phyloP scores from a whole-genome alignment of 2,888 invertebrate species.

The Melitaea athalia region DNA sequence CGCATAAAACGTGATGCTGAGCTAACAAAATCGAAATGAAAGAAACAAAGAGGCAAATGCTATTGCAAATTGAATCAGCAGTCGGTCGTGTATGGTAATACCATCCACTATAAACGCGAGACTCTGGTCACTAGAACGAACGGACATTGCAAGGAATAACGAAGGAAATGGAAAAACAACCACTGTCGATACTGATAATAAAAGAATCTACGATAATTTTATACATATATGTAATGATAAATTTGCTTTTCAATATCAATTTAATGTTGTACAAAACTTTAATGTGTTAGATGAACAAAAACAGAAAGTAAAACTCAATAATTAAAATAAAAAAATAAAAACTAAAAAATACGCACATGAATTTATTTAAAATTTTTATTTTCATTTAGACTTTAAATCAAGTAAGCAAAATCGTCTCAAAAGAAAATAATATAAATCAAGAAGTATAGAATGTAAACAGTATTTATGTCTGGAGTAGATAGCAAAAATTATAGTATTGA shows the following conservation, averaged over 20 bases:
- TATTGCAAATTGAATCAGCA: constrained; percentile 58
- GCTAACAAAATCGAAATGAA: constrained; percentile 38
- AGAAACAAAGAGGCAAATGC: constrained; percentile 44
- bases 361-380: too few relatives aligned
- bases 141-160: constrained; percentile 23
- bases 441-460: too few relatives aligned
- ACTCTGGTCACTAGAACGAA: constrained; percentile 38
- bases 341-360: too few relatives aligned
- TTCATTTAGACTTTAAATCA: too few relatives aligned
- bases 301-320: too few relatives aligned
- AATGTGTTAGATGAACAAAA: too few relatives aligned
- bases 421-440: too few relatives aligned
- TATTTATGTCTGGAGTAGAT: too few relatives aligned
- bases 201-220: not conserved
- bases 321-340: too few relatives aligned
- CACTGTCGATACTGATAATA: not conserved
- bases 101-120: constrained; percentile 45
- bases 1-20: constrained; percentile 9
- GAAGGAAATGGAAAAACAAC: constrained; percentile 12
- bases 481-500: too few relatives aligned
- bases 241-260: not conserved
- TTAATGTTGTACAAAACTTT: not conserved
- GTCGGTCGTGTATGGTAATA: constrained; percentile 52
- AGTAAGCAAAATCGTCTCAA: too few relatives aligned
- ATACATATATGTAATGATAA: not conserved